These are phyloP conservation scores for Tachysurus vachellii DNA, from an alignment of 2,113 vertebrate species.

Conservation along the genomic window DNA sequence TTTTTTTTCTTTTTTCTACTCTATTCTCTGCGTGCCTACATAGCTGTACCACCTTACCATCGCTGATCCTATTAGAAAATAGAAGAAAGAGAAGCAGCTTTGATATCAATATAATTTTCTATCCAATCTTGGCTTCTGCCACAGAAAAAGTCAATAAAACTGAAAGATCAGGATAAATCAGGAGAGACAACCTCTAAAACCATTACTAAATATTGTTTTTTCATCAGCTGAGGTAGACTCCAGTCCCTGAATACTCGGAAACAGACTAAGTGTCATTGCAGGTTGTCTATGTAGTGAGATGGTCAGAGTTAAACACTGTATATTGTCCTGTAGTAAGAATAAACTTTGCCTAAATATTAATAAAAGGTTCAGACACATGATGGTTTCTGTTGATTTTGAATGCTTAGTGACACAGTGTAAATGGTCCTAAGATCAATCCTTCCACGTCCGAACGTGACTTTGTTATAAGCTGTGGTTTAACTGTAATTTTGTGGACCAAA, in stretches of 20 bases:
- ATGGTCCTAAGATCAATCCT: not conserved
- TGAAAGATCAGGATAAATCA: no score
- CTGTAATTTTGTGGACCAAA: not conserved
- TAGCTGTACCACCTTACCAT: slow-evolving; percentile 16
- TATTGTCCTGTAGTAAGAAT: not conserved
- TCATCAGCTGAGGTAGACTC: not conserved
- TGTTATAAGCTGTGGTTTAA: not conserved
- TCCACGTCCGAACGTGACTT: not conserved
- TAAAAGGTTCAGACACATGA: not conserved
- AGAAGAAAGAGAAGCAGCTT: slow-evolving; percentile 42
- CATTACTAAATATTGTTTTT: not conserved
- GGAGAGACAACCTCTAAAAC: slow-evolving; percentile 2
- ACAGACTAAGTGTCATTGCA: not conserved
- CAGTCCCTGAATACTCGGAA: not conserved
- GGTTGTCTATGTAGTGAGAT: not conserved
- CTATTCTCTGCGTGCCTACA: slow-evolving; percentile 8
- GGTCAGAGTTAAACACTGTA: not conserved
- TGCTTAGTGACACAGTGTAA: not conserved
- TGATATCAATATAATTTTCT: slow-evolving; percentile 47
- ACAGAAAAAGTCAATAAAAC: slow-evolving; percentile 16
- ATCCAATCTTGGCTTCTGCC: not conserved
- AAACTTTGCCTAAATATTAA: not conserved
- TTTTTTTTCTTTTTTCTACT: slow-evolving; percentile 2
- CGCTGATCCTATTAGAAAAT: slow-evolving; percentile 48
- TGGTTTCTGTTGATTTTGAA: not conserved